Conservation (phyloP, 2,797 vertebrate species). For the Rachycentron canadum region DNA sequence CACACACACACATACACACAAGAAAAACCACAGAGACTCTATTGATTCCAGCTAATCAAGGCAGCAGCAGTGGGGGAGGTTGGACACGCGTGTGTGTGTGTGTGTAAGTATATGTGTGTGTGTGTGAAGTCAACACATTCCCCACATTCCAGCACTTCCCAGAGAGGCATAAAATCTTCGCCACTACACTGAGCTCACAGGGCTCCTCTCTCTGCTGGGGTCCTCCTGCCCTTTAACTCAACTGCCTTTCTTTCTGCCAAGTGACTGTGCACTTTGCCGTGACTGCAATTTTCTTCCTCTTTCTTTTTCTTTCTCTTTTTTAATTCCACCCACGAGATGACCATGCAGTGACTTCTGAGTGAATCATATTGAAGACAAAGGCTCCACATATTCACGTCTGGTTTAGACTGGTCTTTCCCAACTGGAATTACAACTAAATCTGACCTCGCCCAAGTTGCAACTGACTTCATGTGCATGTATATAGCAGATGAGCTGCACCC, state of each 20-base stretch:
- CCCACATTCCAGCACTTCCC: constrained; percentile 89
- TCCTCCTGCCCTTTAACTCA: constrained; percentile 51
- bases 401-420: constrained; percentile 46
- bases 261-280: constrained; percentile 65
- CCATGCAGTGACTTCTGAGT: constrained; percentile 52
- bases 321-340: constrained; percentile 63
- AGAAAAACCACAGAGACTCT: constrained; percentile 80
- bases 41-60: constrained; percentile 86
- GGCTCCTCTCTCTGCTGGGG: constrained; percentile 49
- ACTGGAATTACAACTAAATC: constrained; percentile 36
- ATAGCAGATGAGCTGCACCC: constrained; percentile 17
- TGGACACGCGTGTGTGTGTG: constrained; percentile 77
- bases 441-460: constrained; percentile 38
- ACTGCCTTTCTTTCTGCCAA: constrained; percentile 48
- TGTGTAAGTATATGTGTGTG: constrained; percentile 74
- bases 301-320: constrained; percentile 18
- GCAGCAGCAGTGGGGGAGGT: constrained; percentile 73
- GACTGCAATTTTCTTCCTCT: constrained; percentile 48
- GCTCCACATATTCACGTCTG: constrained; percentile 46
- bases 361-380: constrained; percentile 57
- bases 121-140: constrained; percentile 91
- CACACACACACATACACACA: constrained; percentile 38
- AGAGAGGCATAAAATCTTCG: constrained; percentile 85
- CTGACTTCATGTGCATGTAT: constrained; percentile 5
- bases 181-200: constrained; percentile 69